Percentiles rank a stretch among this genome's conserved stretches.
Conservation (phyloP, 2,113 vertebrate species). For the Sisor rabdophorus region DNA sequence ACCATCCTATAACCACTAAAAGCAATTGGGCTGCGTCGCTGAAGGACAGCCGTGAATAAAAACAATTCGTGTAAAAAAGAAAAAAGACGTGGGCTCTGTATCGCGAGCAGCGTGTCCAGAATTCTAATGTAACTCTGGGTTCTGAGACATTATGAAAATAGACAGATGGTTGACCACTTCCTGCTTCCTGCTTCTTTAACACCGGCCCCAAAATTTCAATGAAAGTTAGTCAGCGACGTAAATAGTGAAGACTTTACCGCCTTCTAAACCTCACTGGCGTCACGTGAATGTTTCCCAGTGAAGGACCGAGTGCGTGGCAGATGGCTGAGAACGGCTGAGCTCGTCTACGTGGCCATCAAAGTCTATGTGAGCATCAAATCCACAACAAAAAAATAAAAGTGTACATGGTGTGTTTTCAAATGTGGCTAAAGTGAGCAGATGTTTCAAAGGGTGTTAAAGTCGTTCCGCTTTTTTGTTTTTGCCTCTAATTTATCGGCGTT, state of each 20-base stretch:
- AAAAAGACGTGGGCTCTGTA: background rate
- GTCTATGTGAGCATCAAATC: background rate
- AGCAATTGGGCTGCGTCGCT: background rate
- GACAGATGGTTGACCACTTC: slow-evolving; percentile 17
- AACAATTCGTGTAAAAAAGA: slow-evolving; percentile 6
- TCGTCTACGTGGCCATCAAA: background rate
- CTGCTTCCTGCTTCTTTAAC: background rate
- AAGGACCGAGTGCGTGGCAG: slow-evolving; percentile 28
- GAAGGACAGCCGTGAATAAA: background rate
- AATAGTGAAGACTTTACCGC: slow-evolving; percentile 3
- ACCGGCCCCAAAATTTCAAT: background rate
- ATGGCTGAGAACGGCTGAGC: slow-evolving; percentile 5
- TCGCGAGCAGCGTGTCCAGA: slow-evolving; percentile 13
- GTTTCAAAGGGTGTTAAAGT: background rate
- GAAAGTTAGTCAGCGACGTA: slow-evolving; percentile 15
- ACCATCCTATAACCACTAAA: background rate
- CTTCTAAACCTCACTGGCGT: slow-evolving; percentile 25
- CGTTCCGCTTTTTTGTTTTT: background rate
- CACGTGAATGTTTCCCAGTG: slow-evolving; percentile 55
- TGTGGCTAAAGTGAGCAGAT: slow-evolving; percentile 2
- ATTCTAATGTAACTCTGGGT: slow-evolving; percentile 8
- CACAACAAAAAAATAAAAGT: background rate
- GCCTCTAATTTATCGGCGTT: background rate
- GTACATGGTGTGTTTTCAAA: background rate
- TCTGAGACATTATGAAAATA: background rate